Conservation (phyloP, 2,113 vertebrate genomes). For the Siphamia tubifer region DNA sequence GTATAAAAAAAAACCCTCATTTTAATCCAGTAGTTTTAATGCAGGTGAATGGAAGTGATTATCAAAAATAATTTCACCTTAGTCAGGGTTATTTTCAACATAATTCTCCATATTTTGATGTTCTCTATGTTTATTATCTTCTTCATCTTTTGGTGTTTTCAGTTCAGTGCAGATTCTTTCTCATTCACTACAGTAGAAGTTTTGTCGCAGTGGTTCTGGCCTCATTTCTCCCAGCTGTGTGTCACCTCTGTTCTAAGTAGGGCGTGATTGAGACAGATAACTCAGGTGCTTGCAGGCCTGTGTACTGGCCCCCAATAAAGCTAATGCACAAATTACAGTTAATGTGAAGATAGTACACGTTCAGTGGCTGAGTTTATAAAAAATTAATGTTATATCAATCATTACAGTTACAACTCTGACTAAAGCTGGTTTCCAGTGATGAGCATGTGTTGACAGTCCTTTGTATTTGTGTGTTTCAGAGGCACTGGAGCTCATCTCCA, state of each 20-base stretch:
- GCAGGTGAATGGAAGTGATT: too few species aligned
- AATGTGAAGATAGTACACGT: not conserved
- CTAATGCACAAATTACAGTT: not conserved
- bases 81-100: too few species aligned
- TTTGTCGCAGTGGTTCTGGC: conserved; percentile 30
- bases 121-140: not conserved
- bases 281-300: conserved; percentile 35
- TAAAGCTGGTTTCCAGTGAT: not conserved
- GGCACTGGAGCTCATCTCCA: conserved; percentile 96
- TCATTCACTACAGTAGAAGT: conserved; percentile 8
- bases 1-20: too few species aligned
- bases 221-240: conserved; percentile 4
- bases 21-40: too few species aligned
- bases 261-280: conserved; percentile 48
- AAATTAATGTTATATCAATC: not conserved
- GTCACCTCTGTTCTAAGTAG: conserved; percentile 57
- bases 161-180: not conserved
- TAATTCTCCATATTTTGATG: not conserved
- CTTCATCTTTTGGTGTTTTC: not conserved
- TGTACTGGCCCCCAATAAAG: conserved; percentile 1
- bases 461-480: conserved; percentile 77
- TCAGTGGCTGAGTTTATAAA: not conserved
- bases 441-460: not conserved
- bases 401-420: not conserved
- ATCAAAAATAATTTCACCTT: too few species aligned